Conservation (phyloP, 1,140 invertebrate species). For the Yoshiicerus persimilis region DNA sequence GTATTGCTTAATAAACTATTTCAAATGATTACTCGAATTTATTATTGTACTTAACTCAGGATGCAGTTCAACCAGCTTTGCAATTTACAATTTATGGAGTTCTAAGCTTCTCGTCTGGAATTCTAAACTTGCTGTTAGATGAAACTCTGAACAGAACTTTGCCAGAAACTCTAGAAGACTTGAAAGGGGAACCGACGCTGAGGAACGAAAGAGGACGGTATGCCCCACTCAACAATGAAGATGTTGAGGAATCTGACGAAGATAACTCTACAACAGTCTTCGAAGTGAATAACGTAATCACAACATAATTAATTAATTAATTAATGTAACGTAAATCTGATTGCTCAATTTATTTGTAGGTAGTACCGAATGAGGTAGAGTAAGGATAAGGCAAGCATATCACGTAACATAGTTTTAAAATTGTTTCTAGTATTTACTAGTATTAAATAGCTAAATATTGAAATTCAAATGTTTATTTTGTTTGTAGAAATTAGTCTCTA, state of each 20-base stretch:
- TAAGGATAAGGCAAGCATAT: no score
- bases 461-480: no score
- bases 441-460: no score
- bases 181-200: slow-evolving; percentile 14
- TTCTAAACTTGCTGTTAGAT: slow-evolving; percentile 39
- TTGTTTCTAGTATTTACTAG: no score
- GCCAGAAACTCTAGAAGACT: slow-evolving; percentile 45
- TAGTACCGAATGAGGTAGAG: background rate
- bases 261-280: slow-evolving; percentile 14
- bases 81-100: slow-evolving; percentile 39
- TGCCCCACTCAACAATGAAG: slow-evolving; percentile 12
- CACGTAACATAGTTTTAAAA: background rate
- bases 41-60: no score
- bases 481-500: no score
- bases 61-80: slow-evolving; percentile 10
- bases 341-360: background rate
- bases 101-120: slow-evolving; percentile 37
- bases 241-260: slow-evolving; percentile 19
- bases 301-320: background rate
- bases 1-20: no score
- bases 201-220: slow-evolving; percentile 33
- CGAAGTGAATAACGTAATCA: background rate
- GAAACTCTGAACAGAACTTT: slow-evolving; percentile 43
- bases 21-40: no score
- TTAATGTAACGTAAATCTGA: background rate